Evolutionary conservation across 2,888 invertebrate species (phyloP).

Genomic region (Strigamia maritima): DNA sequence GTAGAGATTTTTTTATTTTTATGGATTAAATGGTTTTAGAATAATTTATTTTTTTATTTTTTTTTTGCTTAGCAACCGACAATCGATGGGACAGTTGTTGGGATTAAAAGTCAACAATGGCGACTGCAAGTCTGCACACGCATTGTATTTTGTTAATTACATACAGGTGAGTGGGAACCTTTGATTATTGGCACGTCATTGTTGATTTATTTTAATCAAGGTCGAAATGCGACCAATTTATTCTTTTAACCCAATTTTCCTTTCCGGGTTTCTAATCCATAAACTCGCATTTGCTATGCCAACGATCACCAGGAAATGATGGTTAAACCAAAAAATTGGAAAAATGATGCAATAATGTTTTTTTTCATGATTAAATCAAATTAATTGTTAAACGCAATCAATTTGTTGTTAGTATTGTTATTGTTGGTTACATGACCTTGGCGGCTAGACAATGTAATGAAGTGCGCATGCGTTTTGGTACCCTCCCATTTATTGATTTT

Average conservation of each 20-base stretch:
- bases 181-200: constrained; percentile 15
- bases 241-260: neutral
- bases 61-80: neutral
- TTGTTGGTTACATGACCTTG: neutral
- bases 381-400: neutral
- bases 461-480: neutral
- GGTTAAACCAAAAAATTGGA: neutral
- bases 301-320: neutral
- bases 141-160: constrained; percentile 13
- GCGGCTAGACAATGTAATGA: neutral
- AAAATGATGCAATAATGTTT: neutral
- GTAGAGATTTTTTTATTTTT: constrained; percentile 9
- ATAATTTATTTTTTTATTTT: neutral
- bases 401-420: neutral
- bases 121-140: neutral
- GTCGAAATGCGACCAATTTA: neutral
- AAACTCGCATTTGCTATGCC: neutral
- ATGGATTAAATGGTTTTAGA: neutral
- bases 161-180: constrained; percentile 2
- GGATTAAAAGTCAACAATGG: neutral
- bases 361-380: neutral
- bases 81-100: neutral
- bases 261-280: neutral
- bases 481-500: neutral
- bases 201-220: constrained; percentile 22